These are phyloP conservation scores for Metallyticus violacea DNA, from an alignment of 2,888 invertebrate genomes.

Conservation along the genomic window DNA sequence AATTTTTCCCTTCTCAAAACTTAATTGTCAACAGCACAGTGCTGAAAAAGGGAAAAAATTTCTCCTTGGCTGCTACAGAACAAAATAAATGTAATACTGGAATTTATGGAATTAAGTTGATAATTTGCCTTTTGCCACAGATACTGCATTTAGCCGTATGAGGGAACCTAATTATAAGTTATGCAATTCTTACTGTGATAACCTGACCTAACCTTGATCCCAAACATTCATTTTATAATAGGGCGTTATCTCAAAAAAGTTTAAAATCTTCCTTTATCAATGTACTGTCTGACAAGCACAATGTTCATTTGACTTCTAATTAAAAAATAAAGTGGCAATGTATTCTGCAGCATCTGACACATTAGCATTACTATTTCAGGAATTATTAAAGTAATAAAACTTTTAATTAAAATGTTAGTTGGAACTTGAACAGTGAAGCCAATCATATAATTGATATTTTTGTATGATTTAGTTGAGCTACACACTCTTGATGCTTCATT, in stretches of 20 bases:
- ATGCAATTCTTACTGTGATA: not conserved
- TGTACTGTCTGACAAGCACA: not conserved
- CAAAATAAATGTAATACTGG: too few relatives aligned
- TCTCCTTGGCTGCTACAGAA: not conserved
- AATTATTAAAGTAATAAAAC: too few relatives aligned
- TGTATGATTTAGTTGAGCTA: too few relatives aligned
- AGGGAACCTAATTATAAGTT: not conserved
- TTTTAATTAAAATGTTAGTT: too few relatives aligned
- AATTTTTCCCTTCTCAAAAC: not conserved
- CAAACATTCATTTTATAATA: not conserved
- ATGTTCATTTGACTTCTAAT: not conserved
- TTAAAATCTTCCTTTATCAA: not conserved
- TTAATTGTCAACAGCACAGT: not conserved
- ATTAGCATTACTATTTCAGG: too few relatives aligned
- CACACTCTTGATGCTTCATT: too few relatives aligned
- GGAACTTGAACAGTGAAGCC: too few relatives aligned
- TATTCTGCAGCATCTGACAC: not conserved
- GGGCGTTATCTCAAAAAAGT: not conserved
- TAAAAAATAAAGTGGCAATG: not conserved
- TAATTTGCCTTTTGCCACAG: not conserved
- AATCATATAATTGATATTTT: too few relatives aligned
- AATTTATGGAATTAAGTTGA: too few relatives aligned
- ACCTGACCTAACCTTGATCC: slow-evolving; percentile 5
- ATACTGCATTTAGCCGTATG: not conserved
- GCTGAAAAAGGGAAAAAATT: not conserved